Conservation (phyloP, 1,140 invertebrate genomes). For the Megathymus violae region DNA sequence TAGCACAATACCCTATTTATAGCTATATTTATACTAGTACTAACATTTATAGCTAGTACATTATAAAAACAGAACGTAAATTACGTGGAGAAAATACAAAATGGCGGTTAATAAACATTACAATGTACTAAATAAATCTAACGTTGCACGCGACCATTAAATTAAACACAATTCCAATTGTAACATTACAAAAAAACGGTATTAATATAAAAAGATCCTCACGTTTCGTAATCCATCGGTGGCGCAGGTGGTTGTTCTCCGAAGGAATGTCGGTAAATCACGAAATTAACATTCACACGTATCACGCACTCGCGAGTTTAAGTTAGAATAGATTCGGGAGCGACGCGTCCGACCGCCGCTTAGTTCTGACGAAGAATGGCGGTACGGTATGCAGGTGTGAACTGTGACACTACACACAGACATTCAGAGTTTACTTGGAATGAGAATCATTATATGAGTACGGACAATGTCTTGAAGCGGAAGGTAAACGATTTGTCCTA, state of each 20-base stretch:
- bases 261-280: slow-evolving; percentile 47
- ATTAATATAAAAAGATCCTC: slow-evolving; percentile 42
- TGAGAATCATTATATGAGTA: slow-evolving; percentile 10
- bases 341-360: slow-evolving; percentile 44
- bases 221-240: slow-evolving; percentile 44
- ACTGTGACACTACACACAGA: slow-evolving; percentile 25
- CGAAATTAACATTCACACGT: slow-evolving; percentile 45
- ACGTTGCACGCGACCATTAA: too few species aligned
- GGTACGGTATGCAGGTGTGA: slow-evolving; percentile 47
- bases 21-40: too few species aligned
- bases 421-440: not conserved
- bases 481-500: not conserved
- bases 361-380: slow-evolving; percentile 61
- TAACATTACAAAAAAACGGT: too few species aligned
- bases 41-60: not conserved
- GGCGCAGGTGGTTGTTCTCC: too few species aligned
- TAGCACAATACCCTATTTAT: too few species aligned
- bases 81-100: too few species aligned
- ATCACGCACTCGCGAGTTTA: slow-evolving; percentile 39
- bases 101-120: too few species aligned
- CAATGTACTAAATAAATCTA: too few species aligned
- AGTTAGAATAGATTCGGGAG: slow-evolving; percentile 7
- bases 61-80: not conserved
- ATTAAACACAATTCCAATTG: too few species aligned
- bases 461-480: not conserved